A percentile compares a stretch with the other conserved stretches of the same genome.
phyloP scores from a whole-genome alignment of 2,113 vertebrate genomes.

The Synchiropus splendidus region DNA sequence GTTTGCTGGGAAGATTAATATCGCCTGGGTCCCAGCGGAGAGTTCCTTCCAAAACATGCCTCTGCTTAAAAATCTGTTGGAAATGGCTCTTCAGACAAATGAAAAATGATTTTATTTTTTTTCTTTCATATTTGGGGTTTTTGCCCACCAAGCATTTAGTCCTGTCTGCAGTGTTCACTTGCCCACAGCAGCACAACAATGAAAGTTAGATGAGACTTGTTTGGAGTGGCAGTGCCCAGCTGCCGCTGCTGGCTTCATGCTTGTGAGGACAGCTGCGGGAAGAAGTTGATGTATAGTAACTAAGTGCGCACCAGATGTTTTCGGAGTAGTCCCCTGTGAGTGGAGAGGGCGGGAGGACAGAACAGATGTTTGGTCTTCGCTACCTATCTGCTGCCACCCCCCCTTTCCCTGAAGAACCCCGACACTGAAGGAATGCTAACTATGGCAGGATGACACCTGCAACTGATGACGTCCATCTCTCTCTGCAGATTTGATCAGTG shows the following conservation, averaged over 20 bases:
- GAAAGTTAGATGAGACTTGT: slow-evolving; percentile 8
- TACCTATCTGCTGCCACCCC: slow-evolving; percentile 73
- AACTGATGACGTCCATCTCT: slow-evolving; percentile 25
- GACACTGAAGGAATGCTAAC: slow-evolving; percentile 58
- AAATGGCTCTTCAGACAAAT: not conserved
- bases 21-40: not conserved
- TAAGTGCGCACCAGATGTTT: slow-evolving; percentile 86
- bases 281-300: slow-evolving; percentile 55
- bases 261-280: slow-evolving; percentile 38
- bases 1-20: not conserved
- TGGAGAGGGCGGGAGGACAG: slow-evolving; percentile 69
- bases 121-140: not conserved
- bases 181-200: slow-evolving; percentile 8
- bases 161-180: too few species aligned
- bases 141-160: too few species aligned
- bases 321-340: slow-evolving; percentile 79
- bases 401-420: slow-evolving; percentile 57
- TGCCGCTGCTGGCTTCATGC: slow-evolving; percentile 34
- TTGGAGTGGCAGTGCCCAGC: slow-evolving; percentile 24
- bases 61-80: not conserved
- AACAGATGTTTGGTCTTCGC: slow-evolving; percentile 81
- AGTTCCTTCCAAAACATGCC: not conserved
- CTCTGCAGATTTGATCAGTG: slow-evolving; percentile 75
- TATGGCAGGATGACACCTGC: slow-evolving; percentile 44
- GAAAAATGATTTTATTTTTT: slow-evolving; percentile 3